A percentile compares a stretch with the other conserved stretches of the same genome.
phyloP scores from a whole-genome alignment of 2,113 vertebrate species.

The Nanorana parkeri region DNA sequence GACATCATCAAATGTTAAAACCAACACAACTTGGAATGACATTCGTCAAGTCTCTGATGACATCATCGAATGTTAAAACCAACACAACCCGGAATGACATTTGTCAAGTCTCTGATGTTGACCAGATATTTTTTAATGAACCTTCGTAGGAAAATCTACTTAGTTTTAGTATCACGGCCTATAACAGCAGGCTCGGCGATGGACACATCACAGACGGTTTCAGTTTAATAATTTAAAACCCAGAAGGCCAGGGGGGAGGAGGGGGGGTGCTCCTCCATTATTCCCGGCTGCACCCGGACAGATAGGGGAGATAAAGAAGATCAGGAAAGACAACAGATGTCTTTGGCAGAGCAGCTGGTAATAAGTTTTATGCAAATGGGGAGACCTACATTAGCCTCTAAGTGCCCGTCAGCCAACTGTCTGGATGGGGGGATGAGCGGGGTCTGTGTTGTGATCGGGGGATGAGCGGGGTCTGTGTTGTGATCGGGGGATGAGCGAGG shows the following conservation, averaged over 20 bases:
- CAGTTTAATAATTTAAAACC: not conserved
- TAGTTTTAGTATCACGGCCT: no score
- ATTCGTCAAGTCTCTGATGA: no score
- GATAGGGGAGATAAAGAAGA: not conserved
- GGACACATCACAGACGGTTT: not conserved
- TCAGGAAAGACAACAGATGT: slow-evolving; percentile 27
- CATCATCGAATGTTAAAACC: no score
- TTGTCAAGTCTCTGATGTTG: no score
- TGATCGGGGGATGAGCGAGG: not conserved
- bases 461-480: not conserved
- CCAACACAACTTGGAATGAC: no score
- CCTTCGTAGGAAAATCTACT: no score
- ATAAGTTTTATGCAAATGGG: slow-evolving; percentile 38
- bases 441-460: not conserved
- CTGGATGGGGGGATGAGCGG: not conserved
- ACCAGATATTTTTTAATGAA: no score
- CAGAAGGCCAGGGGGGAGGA: no score
- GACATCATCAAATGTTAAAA: no score
- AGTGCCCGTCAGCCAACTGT: slow-evolving; percentile 29
- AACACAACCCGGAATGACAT: no score
- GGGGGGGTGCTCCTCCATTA: not conserved
- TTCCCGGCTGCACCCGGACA: not conserved
- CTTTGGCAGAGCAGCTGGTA: not conserved
- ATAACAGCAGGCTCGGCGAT: no score
- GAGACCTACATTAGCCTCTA: slow-evolving; percentile 23